phyloP scores from a whole-genome alignment of 2,888 invertebrate species.

The Agrochola lota region DNA sequence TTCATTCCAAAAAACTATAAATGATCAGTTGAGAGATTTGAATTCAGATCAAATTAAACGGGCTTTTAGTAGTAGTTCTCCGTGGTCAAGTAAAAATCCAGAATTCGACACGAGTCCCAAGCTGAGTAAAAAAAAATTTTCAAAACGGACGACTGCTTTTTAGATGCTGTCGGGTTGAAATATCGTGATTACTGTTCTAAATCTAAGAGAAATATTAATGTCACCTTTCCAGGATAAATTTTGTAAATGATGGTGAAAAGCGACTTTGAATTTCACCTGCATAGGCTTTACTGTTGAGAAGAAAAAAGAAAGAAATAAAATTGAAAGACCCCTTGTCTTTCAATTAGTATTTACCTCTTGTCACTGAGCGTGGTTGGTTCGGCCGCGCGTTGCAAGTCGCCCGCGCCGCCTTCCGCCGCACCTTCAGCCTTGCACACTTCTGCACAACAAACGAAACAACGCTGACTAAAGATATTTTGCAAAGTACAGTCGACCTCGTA shows the following conservation, averaged over 20 bases:
- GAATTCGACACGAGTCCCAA: not conserved
- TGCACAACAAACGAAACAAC: conserved; percentile 44
- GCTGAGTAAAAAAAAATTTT: not conserved
- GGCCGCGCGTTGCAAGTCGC: conserved; percentile 67
- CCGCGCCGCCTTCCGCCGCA: conserved; percentile 70
- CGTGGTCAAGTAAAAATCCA: not conserved
- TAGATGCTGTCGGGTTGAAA: not conserved
- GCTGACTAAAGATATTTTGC: not conserved
- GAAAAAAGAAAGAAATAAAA: not conserved
- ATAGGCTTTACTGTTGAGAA: not conserved
- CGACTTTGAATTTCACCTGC: not conserved
- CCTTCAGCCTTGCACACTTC: conserved; percentile 79
- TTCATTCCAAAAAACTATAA: not conserved
- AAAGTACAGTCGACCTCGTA: not conserved
- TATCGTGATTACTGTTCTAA: too few relatives aligned
- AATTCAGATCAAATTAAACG: not conserved
- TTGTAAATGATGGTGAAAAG: too few relatives aligned
- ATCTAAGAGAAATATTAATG: too few relatives aligned
- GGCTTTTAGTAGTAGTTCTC: not conserved
- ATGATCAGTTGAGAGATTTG: not conserved
- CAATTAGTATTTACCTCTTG: conserved; percentile 68
- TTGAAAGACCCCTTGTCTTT: not conserved
- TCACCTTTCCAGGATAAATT: too few relatives aligned
- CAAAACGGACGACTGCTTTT: not conserved
- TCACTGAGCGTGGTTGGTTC: conserved; percentile 71